Percentiles rank a stretch among this genome's conserved stretches.
These are phyloP conservation scores for Macrocentrus cingulum DNA, from an alignment of 1,140 invertebrate species.

Conservation along the genomic window DNA sequence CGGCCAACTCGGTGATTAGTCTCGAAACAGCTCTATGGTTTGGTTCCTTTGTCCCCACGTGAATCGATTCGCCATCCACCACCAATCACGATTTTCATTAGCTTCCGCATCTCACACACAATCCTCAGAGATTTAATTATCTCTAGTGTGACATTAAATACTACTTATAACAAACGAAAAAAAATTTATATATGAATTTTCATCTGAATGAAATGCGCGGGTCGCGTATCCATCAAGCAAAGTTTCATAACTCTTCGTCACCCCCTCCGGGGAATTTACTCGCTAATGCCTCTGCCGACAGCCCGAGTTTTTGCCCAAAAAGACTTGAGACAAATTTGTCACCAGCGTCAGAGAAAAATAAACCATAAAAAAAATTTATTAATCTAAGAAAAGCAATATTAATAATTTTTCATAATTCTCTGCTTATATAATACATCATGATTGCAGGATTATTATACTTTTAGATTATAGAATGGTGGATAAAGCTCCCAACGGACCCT, in stretches of 20 bases:
- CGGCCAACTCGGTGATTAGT: constrained; percentile 41
- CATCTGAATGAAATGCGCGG: constrained; percentile 7
- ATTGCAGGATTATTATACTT: no score
- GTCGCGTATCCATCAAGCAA: constrained; percentile 8
- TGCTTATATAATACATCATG: no score
- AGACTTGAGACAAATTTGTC: constrained; percentile 1
- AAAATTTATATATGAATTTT: constrained; percentile 11
- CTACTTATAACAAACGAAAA: no score
- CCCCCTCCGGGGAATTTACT: constrained; percentile 24
- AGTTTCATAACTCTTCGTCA: constrained; percentile 29
- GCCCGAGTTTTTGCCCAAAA: constrained; percentile 7
- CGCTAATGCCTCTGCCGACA: constrained; percentile 33
- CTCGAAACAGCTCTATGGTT: constrained; percentile 36
- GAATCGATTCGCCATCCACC: constrained; percentile 38
- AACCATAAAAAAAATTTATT: neutral
- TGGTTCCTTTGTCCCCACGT: constrained; percentile 33
- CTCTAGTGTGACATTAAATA: no score
- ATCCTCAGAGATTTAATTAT: no score
- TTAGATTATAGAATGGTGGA: no score
- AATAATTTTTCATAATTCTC: no score
- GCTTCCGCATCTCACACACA: no score
- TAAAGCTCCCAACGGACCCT: no score
- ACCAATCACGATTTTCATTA: constrained; percentile 53
- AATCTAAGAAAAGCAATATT: no score
- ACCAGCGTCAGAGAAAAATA: neutral